phyloP scores from a whole-genome alignment of 2,113 vertebrate species.

The Lathamus discolor region DNA sequence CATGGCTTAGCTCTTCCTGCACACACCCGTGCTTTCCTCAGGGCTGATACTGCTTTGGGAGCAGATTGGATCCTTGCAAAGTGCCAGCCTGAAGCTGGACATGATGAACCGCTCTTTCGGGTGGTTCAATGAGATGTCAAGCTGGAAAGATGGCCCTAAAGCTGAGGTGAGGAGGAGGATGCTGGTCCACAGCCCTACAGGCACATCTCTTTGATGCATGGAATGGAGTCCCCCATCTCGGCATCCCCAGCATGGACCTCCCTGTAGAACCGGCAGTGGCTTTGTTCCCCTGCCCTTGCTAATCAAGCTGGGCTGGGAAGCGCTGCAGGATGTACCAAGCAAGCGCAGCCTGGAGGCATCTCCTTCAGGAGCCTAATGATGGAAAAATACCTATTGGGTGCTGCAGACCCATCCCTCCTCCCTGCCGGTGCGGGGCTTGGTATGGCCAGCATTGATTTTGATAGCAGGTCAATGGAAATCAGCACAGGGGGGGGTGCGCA shows the following conservation, averaged over 20 bases:
- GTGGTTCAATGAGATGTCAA: neutral
- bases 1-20: neutral
- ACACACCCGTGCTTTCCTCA: fast-evolving
- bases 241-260: fast-evolving
- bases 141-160: neutral
- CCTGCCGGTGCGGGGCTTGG: neutral
- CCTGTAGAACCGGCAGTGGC: fast-evolving
- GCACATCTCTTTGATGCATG: fast-evolving
- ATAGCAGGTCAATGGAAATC: constrained; percentile 27
- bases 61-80: neutral
- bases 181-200: neutral
- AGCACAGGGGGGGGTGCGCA: neutral
- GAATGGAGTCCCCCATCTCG: fast-evolving
- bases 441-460: neutral
- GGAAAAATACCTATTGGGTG: neutral
- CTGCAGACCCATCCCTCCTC: neutral
- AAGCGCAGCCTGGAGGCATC: neutral
- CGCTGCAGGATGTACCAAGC: neutral
- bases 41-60: fast-evolving
- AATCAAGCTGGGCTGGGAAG: neutral
- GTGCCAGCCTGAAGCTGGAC: neutral
- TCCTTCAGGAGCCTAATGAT: neutral
- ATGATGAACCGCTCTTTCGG: fast-evolving
- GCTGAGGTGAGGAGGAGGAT: neutral
- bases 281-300: neutral